These are phyloP conservation scores for Dysidea cf. avara DNA, from an alignment of 37 sponge, comb jelly and placozoan genomes.

Conservation along the genomic window DNA sequence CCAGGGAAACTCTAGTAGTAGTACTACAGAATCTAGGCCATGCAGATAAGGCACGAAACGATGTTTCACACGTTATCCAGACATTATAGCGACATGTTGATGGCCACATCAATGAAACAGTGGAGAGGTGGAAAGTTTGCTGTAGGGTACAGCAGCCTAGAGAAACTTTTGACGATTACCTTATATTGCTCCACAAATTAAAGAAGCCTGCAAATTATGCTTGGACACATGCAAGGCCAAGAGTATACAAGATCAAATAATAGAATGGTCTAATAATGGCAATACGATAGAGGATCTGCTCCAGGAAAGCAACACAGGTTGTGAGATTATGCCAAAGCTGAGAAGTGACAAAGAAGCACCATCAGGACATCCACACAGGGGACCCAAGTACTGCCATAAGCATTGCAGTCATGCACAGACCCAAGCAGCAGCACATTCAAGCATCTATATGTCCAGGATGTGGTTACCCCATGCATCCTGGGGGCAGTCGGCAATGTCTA, in stretches of 20 bases:
- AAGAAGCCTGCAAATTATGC: slow-evolving; percentile 39
- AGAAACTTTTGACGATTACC: slow-evolving; percentile 23
- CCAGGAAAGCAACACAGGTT: background rate
- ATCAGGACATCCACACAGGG: too few relatives aligned
- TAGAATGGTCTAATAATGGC: slow-evolving; percentile 24
- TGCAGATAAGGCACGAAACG: too few relatives aligned
- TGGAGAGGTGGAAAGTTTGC: slow-evolving; percentile 25
- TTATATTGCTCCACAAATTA: slow-evolving; percentile 16
- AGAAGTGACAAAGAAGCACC: too few relatives aligned
- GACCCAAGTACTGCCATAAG: too few relatives aligned
- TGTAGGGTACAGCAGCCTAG: slow-evolving; percentile 17
- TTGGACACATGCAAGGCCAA: slow-evolving; percentile 22
- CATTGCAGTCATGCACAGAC: too few relatives aligned
- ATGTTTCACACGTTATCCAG: too few relatives aligned
- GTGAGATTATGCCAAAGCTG: too few relatives aligned
- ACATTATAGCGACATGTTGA: background rate
- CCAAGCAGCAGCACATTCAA: too few relatives aligned
- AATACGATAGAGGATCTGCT: slow-evolving; percentile 26
- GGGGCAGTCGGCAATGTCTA: too few relatives aligned
- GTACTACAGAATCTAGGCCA: too few relatives aligned
- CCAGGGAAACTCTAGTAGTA: slow-evolving; percentile 24
- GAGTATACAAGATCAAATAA: slow-evolving; percentile 36
- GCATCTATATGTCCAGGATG: too few relatives aligned
- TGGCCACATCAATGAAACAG: slow-evolving; percentile 20
- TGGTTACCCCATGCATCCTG: too few relatives aligned